These are phyloP conservation scores for Cenopis cana DNA, from an alignment of 2,888 invertebrate genomes.

Conservation along the genomic window DNA sequence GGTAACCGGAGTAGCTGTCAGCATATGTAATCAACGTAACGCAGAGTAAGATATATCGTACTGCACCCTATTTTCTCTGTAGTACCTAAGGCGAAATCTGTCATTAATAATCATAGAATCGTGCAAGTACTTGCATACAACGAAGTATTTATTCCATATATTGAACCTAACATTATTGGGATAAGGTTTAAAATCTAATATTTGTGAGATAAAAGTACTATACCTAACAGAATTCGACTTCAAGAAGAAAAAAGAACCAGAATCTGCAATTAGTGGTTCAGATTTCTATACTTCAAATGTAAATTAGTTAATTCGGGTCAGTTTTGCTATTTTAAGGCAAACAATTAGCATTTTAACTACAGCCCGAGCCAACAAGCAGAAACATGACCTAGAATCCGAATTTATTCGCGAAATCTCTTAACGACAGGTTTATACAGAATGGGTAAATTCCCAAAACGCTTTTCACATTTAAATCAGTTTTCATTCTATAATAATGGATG, in stretches of 20 bases:
- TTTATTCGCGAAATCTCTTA: constrained; percentile 28
- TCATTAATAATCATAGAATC: neutral
- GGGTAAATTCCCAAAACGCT: neutral
- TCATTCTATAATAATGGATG: neutral
- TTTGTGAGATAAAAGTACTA: too few species aligned
- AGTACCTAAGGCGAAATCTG: too few species aligned
- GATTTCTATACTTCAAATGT: neutral
- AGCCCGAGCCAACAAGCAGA: constrained; percentile 19
- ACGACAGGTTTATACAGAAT: constrained; percentile 14
- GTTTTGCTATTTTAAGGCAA: constrained; percentile 7
- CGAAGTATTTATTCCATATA: neutral
- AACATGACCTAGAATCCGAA: constrained; percentile 26
- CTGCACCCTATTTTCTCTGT: too few species aligned
- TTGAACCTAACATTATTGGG: neutral
- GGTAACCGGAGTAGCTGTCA: too few species aligned
- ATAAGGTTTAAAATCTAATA: neutral
- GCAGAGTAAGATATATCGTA: neutral
- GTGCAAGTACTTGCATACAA: neutral
- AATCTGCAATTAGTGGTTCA: neutral
- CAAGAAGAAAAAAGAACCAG: too few species aligned
- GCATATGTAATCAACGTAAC: neutral
- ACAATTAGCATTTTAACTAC: constrained; percentile 27
- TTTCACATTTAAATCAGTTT: constrained; percentile 20
- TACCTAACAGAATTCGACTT: too few species aligned
- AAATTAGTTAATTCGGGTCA: constrained; percentile 7